phyloP scores from a whole-genome alignment of 2,797 vertebrate species.

The Crenuchus spilurus region DNA sequence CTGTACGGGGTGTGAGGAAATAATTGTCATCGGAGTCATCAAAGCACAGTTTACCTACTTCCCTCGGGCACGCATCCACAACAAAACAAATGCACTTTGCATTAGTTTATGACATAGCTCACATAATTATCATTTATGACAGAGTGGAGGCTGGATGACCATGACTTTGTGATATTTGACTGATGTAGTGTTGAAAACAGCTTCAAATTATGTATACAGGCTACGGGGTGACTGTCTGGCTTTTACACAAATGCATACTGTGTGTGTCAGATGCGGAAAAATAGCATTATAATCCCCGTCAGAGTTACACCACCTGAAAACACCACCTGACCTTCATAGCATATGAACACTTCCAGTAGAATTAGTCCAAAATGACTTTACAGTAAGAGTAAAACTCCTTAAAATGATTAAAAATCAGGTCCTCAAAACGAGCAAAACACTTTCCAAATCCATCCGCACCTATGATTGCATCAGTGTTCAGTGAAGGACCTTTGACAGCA shows the following conservation, averaged over 20 bases:
- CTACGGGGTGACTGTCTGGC: no score
- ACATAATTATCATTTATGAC: neutral
- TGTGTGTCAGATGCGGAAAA: no score
- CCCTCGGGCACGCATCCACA: slow-evolving; percentile 37
- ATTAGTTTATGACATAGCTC: slow-evolving; percentile 1
- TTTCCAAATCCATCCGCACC: slow-evolving; percentile 27
- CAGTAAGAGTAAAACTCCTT: no score
- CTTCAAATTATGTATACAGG: no score
- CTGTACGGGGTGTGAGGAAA: slow-evolving; percentile 34
- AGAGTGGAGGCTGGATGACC: neutral
- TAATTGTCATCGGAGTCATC: slow-evolving; percentile 33
- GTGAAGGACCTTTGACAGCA: slow-evolving; percentile 22
- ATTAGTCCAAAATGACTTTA: no score
- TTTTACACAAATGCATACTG: no score
- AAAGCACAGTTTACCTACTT: slow-evolving; percentile 28
- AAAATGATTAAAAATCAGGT: no score
- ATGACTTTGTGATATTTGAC: neutral
- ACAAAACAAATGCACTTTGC: slow-evolving; percentile 11
- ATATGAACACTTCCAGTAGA: no score
- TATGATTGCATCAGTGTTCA: slow-evolving; percentile 27
- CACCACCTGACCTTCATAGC: no score
- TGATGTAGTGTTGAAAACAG: neutral
- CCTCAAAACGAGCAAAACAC: slow-evolving; percentile 11
- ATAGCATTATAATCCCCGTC: no score
- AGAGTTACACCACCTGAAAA: no score